Percentiles rank a stretch among this genome's conserved stretches.
phyloP scores from a whole-genome alignment of 2,797 vertebrate species.

The Melanotaenia pygmaea region DNA sequence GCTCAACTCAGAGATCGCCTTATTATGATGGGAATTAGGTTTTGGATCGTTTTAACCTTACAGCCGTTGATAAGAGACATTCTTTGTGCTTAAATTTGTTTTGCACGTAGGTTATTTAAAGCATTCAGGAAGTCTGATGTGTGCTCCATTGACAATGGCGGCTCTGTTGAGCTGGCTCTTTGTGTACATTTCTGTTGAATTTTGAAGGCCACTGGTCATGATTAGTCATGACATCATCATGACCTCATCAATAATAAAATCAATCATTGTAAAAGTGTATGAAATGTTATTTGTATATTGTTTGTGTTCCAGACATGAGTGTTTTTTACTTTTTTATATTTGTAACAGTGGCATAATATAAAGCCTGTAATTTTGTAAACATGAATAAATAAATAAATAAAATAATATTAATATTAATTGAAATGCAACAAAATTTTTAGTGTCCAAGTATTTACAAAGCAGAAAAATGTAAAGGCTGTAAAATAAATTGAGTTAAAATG shows the following conservation, averaged over 20 bases:
- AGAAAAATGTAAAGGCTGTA: conserved; percentile 2
- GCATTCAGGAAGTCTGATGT: conserved; percentile 1
- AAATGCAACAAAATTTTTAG: background rate
- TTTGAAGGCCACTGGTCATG: too few relatives aligned
- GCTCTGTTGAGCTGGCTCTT: background rate
- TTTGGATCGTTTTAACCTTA: background rate
- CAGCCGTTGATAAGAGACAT: background rate
- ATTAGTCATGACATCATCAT: too few relatives aligned
- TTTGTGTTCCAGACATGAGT: too few relatives aligned
- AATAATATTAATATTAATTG: background rate
- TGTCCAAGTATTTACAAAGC: background rate
- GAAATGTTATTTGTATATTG: too few relatives aligned
- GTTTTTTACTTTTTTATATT: too few relatives aligned
- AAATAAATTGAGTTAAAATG: conserved; percentile 3
- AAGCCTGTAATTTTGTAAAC: background rate
- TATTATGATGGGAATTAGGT: conserved; percentile 7
- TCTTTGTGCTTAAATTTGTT: background rate
- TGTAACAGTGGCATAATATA: background rate
- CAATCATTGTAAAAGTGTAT: too few relatives aligned
- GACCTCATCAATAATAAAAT: too few relatives aligned
- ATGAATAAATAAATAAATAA: background rate
- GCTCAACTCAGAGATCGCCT: background rate
- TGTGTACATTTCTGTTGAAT: background rate
- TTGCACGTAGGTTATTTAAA: background rate
- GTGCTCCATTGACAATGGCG: background rate